A percentile compares a stretch with the other conserved stretches of the same genome.
phyloP scores from a whole-genome alignment of 2,797 vertebrate genomes.

The Phrynocephalus vlangalii region DNA sequence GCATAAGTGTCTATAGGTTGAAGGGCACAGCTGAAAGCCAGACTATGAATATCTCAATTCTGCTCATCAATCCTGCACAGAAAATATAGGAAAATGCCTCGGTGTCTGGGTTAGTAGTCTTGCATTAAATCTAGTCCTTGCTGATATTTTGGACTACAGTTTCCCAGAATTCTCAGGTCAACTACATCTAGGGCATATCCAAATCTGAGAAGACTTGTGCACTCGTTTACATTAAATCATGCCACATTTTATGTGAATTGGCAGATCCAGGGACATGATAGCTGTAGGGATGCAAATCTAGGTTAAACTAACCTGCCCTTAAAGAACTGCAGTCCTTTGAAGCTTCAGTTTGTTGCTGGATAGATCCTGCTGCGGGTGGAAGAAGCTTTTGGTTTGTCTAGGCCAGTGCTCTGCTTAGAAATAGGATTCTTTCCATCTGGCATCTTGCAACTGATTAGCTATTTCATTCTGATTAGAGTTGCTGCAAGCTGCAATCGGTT shows the following conservation, averaged over 20 bases:
- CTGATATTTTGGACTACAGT: too few relatives aligned
- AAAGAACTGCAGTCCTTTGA: constrained; percentile 13
- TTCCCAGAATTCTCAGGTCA: not conserved
- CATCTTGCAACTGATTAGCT: constrained; percentile 23
- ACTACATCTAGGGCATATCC: too few relatives aligned
- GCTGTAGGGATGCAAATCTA: constrained; percentile 22
- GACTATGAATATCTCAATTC: not conserved
- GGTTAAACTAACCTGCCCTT: constrained; percentile 28
- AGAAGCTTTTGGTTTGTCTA: constrained; percentile 8
- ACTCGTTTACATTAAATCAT: not conserved
- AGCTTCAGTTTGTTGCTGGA: constrained; percentile 28
- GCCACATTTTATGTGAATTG: not conserved
- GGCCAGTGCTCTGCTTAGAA: constrained; percentile 31
- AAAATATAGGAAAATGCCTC: too few relatives aligned
- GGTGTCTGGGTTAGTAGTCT: too few relatives aligned
- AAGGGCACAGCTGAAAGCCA: not conserved
- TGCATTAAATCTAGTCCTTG: too few relatives aligned
- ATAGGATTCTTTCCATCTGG: constrained; percentile 13
- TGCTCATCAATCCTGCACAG: not conserved
- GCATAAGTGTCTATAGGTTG: not conserved
- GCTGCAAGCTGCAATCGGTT: constrained; percentile 25
- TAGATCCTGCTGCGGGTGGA: not conserved
- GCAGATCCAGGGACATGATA: constrained; percentile 24
- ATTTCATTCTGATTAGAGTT: constrained; percentile 30
- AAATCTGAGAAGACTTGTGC: too few relatives aligned